Percentiles rank a stretch among this genome's conserved stretches.
Evolutionary conservation across 1,140 invertebrate genomes (phyloP).

Genomic region (Pseudomyrmex cubaensis): DNA sequence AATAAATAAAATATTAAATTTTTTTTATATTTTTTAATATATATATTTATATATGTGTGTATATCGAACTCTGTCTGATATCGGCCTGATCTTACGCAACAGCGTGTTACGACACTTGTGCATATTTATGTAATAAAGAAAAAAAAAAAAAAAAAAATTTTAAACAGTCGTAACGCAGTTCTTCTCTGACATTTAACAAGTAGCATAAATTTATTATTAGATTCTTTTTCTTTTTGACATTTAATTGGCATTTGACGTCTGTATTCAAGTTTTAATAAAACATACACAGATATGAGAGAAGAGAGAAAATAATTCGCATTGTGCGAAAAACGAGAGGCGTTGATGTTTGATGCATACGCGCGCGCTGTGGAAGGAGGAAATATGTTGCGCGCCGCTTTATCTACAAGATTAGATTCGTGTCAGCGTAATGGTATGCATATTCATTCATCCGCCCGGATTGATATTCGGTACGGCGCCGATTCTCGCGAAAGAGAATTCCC

Average conservation of each 20-base stretch:
- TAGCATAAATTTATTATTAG: no score
- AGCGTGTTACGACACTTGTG: no score
- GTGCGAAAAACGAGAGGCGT: background rate
- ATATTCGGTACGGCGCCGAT: background rate
- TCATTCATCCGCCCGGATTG: constrained; percentile 9
- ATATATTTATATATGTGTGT: background rate
- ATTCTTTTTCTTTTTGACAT: background rate
- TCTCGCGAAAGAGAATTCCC: background rate
- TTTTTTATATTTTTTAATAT: no score
- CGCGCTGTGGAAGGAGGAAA: no score
- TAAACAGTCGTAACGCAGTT: no score
- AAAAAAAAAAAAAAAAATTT: no score
- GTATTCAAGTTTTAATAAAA: background rate
- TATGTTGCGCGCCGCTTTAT: background rate
- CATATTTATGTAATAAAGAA: background rate
- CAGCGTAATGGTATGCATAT: constrained; percentile 7
- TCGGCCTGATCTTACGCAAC: no score
- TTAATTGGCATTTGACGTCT: background rate
- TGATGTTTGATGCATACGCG: background rate
- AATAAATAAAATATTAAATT: no score
- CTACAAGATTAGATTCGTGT: constrained; percentile 6
- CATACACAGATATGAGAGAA: no score
- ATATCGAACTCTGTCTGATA: no score
- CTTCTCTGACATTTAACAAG: background rate
- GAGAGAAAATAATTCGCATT: background rate